Evolutionary conservation across 1,140 invertebrate species (phyloP).

Genomic region (Achatina immaculata): DNA sequence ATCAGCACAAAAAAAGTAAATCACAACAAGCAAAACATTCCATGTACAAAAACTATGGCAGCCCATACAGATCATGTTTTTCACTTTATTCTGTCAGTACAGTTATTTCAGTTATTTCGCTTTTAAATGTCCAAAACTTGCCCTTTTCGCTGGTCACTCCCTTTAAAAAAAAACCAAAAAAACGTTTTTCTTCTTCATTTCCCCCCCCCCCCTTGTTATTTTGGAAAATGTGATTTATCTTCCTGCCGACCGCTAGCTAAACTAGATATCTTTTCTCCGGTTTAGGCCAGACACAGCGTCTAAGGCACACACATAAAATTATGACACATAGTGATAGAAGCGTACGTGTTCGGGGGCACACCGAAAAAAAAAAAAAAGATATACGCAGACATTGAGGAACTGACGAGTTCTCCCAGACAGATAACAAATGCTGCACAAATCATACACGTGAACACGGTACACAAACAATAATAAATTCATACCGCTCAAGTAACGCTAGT

Average conservation of each 20-base stretch:
- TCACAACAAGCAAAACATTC: too few relatives aligned
- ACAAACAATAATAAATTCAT: background rate
- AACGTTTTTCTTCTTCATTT: too few relatives aligned
- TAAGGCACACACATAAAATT: background rate
- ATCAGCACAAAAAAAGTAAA: too few relatives aligned
- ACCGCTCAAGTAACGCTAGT: background rate
- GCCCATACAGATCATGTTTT: too few relatives aligned
- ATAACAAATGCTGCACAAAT: background rate
- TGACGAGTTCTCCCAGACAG: background rate
- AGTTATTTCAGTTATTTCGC: too few relatives aligned
- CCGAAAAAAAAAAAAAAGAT: background rate
- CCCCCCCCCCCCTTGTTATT: too few relatives aligned
- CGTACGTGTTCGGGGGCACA: background rate
- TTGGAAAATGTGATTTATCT: slow-evolving; percentile 3
- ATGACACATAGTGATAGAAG: background rate
- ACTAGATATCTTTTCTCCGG: background rate
- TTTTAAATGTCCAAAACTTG: too few relatives aligned
- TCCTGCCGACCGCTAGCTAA: background rate
- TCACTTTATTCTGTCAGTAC: too few relatives aligned
- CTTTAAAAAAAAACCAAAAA: too few relatives aligned
- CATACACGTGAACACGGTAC: background rate
- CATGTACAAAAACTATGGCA: too few relatives aligned
- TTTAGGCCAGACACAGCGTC: background rate
- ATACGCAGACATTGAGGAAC: background rate
- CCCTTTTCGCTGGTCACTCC: too few relatives aligned